Evolutionary conservation across 2,888 invertebrate species (phyloP), one percentile per base, ranked within the genome.

Genomic region (Cephus pygmeus): DNA sequence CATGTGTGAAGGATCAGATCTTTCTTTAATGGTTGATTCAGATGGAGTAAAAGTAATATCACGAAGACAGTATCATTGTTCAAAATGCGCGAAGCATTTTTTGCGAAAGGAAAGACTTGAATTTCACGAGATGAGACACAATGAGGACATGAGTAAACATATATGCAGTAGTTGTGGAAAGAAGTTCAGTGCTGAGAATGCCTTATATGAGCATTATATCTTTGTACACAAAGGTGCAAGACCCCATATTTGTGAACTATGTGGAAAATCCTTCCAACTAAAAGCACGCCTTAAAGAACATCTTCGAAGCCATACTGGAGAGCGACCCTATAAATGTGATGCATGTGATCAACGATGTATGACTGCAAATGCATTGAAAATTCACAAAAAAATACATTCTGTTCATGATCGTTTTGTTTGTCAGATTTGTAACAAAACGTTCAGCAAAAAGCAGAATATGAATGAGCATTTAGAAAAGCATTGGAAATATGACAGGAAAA

Each of bases 91-190:
- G 0, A 86, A 85, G 40, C 84, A 84, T 30, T 86, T 86, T 74
- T 80, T 82, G n/a, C 79, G 84, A 33, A 86, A 79, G 69, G 86
- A 86, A 34, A 83, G 86, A 81, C 56, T 86, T 12, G 86, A 86
- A n/a, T 87, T 87, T 35, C 87, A 87, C n/a, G 84, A 83, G 73
- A 85, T 86, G 85, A 81, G 87, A n/a, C 87, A 87, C 34, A 83
- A 83, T 12, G 87, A 85, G 56, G 85, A 87, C 73, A 85, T 85
- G 83, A 81, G 84, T 23, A 84, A 87, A 79, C 85, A 83, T 31
- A 34, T 83, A 69, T 87, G 87, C 73, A 85, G 83, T 69, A 83
- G 82, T 15, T 87, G 87, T n/a, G 83, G 85, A 1, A 84, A 86
- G 34, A 83, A 85, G 11, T 86, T 87, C 56, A 82, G 82, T 11